Percentiles rank a stretch among this genome's conserved stretches.
phyloP scores from a whole-genome alignment of 2,797 vertebrate species.

The Salarias fasciatus region DNA sequence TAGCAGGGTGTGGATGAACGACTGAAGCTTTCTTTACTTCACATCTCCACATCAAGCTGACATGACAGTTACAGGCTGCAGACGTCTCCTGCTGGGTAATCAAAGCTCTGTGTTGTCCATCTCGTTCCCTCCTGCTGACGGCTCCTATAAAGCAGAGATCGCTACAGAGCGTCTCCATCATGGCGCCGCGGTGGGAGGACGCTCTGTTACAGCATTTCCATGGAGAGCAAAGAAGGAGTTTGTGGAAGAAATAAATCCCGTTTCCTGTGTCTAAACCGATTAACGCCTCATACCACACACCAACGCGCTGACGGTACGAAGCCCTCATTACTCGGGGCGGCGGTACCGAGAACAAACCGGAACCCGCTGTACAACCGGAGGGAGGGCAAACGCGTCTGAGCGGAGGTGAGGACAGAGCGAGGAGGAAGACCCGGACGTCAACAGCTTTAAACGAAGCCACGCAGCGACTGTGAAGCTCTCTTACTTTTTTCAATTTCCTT shows the following conservation, averaged over 20 bases:
- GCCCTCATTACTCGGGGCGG: neutral
- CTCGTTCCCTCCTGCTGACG: no score
- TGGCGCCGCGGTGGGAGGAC: neutral
- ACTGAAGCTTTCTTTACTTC: no score
- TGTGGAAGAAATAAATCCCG: neutral
- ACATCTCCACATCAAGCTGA: no score
- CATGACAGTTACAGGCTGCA: no score
- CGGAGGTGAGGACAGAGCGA: neutral
- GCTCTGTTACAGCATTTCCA: neutral
- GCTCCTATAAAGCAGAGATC: no score
- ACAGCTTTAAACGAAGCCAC: constrained; percentile 10
- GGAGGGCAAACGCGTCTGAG: no score
- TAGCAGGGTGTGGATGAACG: no score
- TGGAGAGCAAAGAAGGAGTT: neutral
- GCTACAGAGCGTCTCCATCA: no score
- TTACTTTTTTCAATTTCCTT: constrained; percentile 38
- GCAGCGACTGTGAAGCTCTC: constrained; percentile 12
- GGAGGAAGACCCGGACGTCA: neutral
- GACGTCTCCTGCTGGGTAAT: no score
- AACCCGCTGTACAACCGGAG: neutral
- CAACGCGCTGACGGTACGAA: neutral
- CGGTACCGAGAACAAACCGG: neutral
- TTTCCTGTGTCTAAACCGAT: constrained; percentile 10
- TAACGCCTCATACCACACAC: neutral
- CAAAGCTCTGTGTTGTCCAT: no score